Percentiles rank a stretch among this genome's conserved stretches.
Evolutionary conservation across 2,113 vertebrate species (phyloP).

Genomic region (Antigone vipio): DNA sequence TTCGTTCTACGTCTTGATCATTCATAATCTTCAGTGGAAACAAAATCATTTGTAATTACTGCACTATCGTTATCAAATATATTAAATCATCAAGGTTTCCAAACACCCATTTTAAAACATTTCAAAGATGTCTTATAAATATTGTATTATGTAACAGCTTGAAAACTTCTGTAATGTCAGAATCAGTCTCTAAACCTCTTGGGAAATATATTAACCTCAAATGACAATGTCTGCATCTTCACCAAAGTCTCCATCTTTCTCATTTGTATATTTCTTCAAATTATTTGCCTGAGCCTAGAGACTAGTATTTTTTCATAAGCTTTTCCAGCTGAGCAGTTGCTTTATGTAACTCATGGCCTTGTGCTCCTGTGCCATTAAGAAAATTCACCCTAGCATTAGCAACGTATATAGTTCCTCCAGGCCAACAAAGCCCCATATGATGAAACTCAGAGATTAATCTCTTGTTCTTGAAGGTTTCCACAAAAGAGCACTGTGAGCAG

Average conservation of each 20-base stretch:
- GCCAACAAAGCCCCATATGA: neutral
- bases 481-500: neutral
- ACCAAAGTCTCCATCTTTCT: neutral
- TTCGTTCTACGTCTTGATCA: neutral
- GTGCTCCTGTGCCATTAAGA: neutral
- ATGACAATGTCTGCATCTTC: conserved; percentile 14
- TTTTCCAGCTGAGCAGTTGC: neutral
- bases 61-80: neutral
- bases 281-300: neutral
- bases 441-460: neutral
- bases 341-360: neutral
- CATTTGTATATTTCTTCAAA: neutral
- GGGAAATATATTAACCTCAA: neutral
- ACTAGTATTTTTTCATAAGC: neutral
- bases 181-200: neutral
- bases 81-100: neutral
- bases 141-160: neutral
- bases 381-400: neutral
- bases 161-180: neutral
- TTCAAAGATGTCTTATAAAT: conserved; percentile 13
- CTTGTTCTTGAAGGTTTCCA: neutral
- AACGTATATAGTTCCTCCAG: neutral
- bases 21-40: neutral
- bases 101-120: neutral
- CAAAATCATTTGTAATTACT: neutral